Evolutionary conservation across 2,888 invertebrate genomes (phyloP).

Genomic region (Argyresthia albistria): DNA sequence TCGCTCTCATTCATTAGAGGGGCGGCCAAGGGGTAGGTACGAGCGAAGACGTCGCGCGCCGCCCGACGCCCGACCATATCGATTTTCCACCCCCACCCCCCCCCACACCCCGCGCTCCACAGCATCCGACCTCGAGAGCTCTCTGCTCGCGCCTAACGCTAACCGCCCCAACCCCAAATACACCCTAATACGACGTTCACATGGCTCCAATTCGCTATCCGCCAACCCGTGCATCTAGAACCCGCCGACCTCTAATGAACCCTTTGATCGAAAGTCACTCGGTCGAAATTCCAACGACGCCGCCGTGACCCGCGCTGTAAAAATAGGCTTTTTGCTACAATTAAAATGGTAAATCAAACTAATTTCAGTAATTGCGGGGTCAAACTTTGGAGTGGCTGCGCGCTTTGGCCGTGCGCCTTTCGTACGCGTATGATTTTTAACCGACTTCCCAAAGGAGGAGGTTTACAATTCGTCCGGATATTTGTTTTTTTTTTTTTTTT

Average conservation of each 20-base stretch:
- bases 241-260: slow-evolving; percentile 58
- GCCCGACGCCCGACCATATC: slow-evolving; percentile 56
- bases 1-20: slow-evolving; percentile 70
- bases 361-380: slow-evolving; percentile 71
- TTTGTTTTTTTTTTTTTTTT: too few relatives aligned
- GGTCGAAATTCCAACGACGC: slow-evolving; percentile 64
- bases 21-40: slow-evolving; percentile 40
- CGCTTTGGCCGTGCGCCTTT: slow-evolving; percentile 41
- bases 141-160: slow-evolving; percentile 65
- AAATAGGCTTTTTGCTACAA: slow-evolving; percentile 72
- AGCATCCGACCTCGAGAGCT: slow-evolving; percentile 72
- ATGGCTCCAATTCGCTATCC: slow-evolving; percentile 61
- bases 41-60: slow-evolving; percentile 68
- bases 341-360: slow-evolving; percentile 73
- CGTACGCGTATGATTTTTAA: slow-evolving; percentile 52
- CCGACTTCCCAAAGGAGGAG: too few relatives aligned
- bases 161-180: slow-evolving; percentile 66
- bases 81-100: slow-evolving; percentile 63
- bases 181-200: slow-evolving; percentile 61
- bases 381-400: slow-evolving; percentile 60
- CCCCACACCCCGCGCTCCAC: slow-evolving; percentile 51
- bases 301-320: slow-evolving; percentile 44
- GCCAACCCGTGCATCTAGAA: slow-evolving; percentile 29
- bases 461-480: too few relatives aligned
- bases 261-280: slow-evolving; percentile 63